Percentiles rank a stretch among this genome's conserved stretches.
phyloP scores from a whole-genome alignment of 2,113 vertebrate genomes.

The Trogon melanurus region DNA sequence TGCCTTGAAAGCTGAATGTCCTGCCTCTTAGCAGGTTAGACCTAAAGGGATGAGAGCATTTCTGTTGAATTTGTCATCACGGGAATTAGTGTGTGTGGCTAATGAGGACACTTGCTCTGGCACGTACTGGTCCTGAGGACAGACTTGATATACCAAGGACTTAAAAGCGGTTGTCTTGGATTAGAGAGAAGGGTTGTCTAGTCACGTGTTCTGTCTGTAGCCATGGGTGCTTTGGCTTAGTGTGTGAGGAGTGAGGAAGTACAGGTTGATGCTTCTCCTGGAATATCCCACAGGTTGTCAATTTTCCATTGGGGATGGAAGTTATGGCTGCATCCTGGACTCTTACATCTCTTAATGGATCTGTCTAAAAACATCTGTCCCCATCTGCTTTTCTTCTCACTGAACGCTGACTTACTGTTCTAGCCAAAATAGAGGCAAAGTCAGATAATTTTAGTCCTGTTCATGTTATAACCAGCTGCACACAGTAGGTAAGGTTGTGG shows the following conservation, averaged over 20 bases:
- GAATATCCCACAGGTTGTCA: neutral
- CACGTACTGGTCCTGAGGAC: neutral
- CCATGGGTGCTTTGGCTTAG: neutral
- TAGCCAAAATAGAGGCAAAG: neutral
- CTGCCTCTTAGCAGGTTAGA: neutral
- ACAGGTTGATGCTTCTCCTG: neutral
- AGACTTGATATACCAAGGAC: neutral
- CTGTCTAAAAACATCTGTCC: neutral
- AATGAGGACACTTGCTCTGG: neutral
- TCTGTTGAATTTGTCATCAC: neutral
- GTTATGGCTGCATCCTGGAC: neutral
- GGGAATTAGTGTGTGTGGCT: neutral
- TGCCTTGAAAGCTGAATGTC: neutral
- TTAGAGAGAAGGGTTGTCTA: neutral
- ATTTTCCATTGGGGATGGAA: neutral
- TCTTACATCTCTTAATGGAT: neutral
- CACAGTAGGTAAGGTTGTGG: neutral
- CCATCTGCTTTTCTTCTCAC: neutral
- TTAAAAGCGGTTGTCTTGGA: neutral
- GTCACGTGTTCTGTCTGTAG: neutral
- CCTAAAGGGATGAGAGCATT: neutral
- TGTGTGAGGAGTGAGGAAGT: neutral
- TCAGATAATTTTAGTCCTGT: neutral
- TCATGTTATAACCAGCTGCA: neutral
- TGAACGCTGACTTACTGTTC: neutral